Evolutionary conservation across 2,888 invertebrate species (phyloP).

Genomic region (Coremacera marginata): DNA sequence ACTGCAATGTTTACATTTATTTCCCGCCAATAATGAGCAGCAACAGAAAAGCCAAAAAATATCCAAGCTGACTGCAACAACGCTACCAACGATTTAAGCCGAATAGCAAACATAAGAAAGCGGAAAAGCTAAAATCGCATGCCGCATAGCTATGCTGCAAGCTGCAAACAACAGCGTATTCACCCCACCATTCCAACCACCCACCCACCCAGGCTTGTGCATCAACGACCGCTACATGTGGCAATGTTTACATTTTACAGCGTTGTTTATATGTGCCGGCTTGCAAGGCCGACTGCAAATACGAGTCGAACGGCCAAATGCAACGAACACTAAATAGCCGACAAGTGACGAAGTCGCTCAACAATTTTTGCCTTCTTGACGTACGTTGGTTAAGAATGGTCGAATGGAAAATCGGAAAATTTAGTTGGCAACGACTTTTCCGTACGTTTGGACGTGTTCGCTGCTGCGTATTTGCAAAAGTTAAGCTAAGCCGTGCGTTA

Average conservation of each 20-base stretch:
- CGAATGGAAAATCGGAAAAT: conserved; percentile 46
- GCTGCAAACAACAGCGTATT: conserved; percentile 47
- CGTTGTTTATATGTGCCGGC: conserved; percentile 53
- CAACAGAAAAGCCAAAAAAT: not conserved
- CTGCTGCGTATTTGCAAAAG: not conserved
- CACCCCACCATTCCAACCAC: not conserved
- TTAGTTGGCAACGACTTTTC: conserved; percentile 53
- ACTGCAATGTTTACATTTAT: conserved; percentile 51
- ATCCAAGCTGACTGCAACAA: not conserved
- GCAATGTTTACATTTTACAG: conserved; percentile 60
- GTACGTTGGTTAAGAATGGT: conserved; percentile 39
- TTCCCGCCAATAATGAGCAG: conserved; percentile 59
- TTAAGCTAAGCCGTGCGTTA: not conserved
- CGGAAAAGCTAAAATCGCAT: conserved; percentile 54
- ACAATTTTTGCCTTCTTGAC: not conserved
- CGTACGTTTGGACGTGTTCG: conserved; percentile 48
- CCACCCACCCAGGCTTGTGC: conserved; percentile 39
- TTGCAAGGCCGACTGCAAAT: conserved; percentile 31
- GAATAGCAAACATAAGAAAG: conserved; percentile 55
- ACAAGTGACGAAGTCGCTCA: conserved; percentile 35
- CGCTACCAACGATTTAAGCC: conserved; percentile 53
- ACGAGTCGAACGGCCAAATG: conserved; percentile 12
- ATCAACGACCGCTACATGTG: conserved; percentile 15
- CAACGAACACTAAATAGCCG: conserved; percentile 36
- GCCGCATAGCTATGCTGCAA: conserved; percentile 49